Conservation (phyloP, 2,797 vertebrate species). For the Mormyrops boulengeri region DNA sequence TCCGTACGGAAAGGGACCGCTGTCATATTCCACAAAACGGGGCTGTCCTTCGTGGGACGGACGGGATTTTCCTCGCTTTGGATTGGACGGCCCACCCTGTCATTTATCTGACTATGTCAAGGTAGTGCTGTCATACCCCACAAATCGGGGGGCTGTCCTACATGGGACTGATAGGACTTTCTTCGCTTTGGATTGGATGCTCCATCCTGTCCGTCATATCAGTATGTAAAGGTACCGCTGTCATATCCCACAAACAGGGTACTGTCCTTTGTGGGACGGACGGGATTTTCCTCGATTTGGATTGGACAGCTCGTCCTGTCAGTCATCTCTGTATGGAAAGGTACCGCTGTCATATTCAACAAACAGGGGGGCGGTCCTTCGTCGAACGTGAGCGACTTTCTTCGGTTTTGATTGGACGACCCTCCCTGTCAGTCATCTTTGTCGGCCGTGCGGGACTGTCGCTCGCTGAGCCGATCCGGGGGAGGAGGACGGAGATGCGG, state of each 20-base stretch:
- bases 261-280: slow-evolving; percentile 13
- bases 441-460: slow-evolving; percentile 13
- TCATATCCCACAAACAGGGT: background rate
- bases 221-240: background rate
- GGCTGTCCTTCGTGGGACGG: background rate
- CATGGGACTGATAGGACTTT: background rate
- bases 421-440: slow-evolving; percentile 28
- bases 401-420: slow-evolving; percentile 32
- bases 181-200: background rate
- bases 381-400: background rate
- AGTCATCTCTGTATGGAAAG: slow-evolving; percentile 4
- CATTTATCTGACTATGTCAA: background rate
- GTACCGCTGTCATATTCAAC: background rate
- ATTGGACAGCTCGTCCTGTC: slow-evolving; percentile 33
- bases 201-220: background rate
- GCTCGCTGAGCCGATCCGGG: slow-evolving; percentile 17
- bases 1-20: background rate
- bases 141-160: background rate
- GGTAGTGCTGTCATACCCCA: background rate
- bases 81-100: background rate
- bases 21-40: slow-evolving; percentile 9
- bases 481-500: slow-evolving; percentile 37
- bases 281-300: background rate
- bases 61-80: background rate
- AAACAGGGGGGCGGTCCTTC: slow-evolving; percentile 1